Base-by-base conservation (phyloP, 2,113 vertebrate species). In the Oreocharis arfaki region DNA sequence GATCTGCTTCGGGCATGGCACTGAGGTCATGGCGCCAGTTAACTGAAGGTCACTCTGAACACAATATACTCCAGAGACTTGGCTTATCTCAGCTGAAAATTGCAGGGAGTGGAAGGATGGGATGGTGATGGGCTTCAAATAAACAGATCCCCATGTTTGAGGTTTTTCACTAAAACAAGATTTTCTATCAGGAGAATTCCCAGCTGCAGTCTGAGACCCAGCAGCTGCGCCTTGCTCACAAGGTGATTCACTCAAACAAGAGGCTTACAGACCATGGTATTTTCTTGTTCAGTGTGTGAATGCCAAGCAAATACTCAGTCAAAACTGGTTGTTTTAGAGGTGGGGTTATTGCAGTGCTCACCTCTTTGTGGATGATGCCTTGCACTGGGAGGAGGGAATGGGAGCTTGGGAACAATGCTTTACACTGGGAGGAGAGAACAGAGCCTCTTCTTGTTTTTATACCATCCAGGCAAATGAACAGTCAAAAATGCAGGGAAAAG, bases 11-110 rank as follows among this genome's bases (percentile, higher is more conserved):
- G 0, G 79, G 52, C 53, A 60, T 1, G 0, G n/a, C 8, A 1
- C 50, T 20, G 53, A 95, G 83, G 93, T 94, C 89, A 5, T 15
- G 59, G 35, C 0, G 0, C 2, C 8, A 16, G 52, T 15, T 65
- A 87, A 53, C 63, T 71, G 91, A 96, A 95, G 91, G 91, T 95
- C 92, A 81, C 27, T 53, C 79, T 75, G 79, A 92, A 95, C 55
- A 93, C 35, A 80, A 87, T 82, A 70, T 18, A 17, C 75, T 80
- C 82, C 55, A 87, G 87, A 74, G 88, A 87, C 65, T 19, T 61
- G 8, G 3, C 35, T 92, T 82, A 95, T 74, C 92, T 89, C 67
- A 37, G 50, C 74, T 86, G 59, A 87, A 94, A 79, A 80, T 30
- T 93, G 61, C 53, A 65, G 16, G 20, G 46, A 9, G n/a, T 65